Evolutionary conservation across 1,140 invertebrate genomes (phyloP), one percentile per base, ranked within the genome.

Genomic region (Radopholus similis): DNA sequence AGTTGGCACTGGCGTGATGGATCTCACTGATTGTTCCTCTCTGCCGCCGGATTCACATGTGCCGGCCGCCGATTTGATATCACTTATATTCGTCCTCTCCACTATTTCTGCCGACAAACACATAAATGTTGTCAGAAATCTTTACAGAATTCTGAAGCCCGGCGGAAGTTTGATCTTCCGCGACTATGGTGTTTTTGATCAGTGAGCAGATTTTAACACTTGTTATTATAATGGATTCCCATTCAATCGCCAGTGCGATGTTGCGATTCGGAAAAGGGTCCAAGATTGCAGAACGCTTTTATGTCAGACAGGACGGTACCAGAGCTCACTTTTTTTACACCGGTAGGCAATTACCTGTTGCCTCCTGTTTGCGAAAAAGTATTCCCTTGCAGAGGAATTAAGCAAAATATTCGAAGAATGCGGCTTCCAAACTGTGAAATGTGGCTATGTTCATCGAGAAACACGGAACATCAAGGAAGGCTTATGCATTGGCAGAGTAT

Each of bases 221-320:
- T 21, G 9, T 60, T 21, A 1, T 58, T 58, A 2, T 18, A 58
- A 0, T 47, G 26, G 6, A 47, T 62, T 62, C n/a, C n/a, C n/a
- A n/a, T n/a, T n/a, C n/a, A n/a, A n/a, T n/a, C n/a, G n/a, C n/a
- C n/a, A 62, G 58, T 83, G 92, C 94, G 4, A 95, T 98, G 83
- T 84, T 97, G 18, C 85, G 95, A 70, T 97, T 98, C 83, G 97
- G 96, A 84, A 88, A 89, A 77, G 93, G 85, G 47, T 59, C 66
- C 13, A 76, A 76, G 30, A 54, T 80, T 11, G 34, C 32, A 6
- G 77, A 78, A 23, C 58, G 70, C 23, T 97, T 97, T 84, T 99
- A 97, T 86, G 91, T 89, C 0, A 84, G 95, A 78, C 93, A 94
- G 23, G 95, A 98, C 86, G 94, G 93, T 15, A 99, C 95, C 0